Conservation (phyloP, 30 jellyfish, hydroid and myxozoan genomes). For the Clytia hemisphaerica region DNA sequence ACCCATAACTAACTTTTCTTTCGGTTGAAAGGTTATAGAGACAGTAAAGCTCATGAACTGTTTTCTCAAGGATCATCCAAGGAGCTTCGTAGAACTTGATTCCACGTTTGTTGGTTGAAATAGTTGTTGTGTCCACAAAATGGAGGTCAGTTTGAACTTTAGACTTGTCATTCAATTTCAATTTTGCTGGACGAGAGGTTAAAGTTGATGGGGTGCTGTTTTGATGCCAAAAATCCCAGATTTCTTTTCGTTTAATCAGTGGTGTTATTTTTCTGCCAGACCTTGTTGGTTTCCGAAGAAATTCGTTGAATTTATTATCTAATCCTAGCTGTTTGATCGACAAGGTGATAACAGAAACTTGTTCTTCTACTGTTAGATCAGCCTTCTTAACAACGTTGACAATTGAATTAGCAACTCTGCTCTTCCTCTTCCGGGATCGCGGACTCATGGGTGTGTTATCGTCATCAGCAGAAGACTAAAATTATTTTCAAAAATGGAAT, state of each 20-base stretch:
- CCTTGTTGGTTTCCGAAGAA: conserved; percentile 25
- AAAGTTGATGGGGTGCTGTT: conserved; percentile 26
- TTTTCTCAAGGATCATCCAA: conserved; percentile 36
- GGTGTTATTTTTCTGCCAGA: conserved; percentile 30
- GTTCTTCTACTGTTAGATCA: conserved; percentile 15
- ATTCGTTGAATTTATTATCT: conserved; percentile 5
- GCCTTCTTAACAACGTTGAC: neutral
- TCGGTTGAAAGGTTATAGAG: neutral
- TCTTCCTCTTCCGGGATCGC: too few relatives aligned
- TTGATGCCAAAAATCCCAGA: conserved; percentile 30
- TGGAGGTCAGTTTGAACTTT: conserved; percentile 14
- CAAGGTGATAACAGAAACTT: conserved; percentile 21
- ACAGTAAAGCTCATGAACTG: conserved; percentile 17
- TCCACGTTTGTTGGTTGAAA: conserved; percentile 26
- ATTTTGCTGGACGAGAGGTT: conserved; percentile 37
- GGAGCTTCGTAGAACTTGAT: conserved; percentile 17
- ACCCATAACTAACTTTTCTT: conserved; percentile 17
- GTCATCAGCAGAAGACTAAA: too few relatives aligned
- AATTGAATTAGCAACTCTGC: conserved; percentile 20
- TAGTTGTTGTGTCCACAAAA: conserved; percentile 18
- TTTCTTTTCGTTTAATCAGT: conserved; percentile 10
- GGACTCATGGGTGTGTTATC: too few relatives aligned
- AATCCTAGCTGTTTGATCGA: conserved; percentile 18
- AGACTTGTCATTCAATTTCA: conserved; percentile 14
- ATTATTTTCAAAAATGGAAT: too few relatives aligned